Evolutionary conservation across 2,113 vertebrate genomes (phyloP), one percentile per base, ranked within the genome.

Genomic region (Pitta sordida): DNA sequence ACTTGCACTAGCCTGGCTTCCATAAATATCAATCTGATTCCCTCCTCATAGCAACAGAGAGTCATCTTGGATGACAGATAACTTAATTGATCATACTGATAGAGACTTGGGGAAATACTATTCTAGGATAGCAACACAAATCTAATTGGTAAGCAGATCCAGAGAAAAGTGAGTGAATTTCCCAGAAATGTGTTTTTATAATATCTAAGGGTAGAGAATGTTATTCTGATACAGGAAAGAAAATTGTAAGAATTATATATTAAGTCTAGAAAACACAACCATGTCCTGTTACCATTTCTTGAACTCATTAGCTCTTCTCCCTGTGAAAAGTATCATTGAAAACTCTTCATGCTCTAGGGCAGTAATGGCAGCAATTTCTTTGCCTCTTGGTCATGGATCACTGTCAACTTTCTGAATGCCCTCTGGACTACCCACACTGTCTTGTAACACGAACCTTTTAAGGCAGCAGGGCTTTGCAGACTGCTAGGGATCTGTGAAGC

Each of bases 121-220:
- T 82, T 94, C 80, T 79, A 96, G 86, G 87, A 76, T 8, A 76
- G 41, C 76, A 91, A 86, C 32, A 85, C 85, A 92, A 96, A 69
- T 67, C 32, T 68, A 34, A 27, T 62, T 20, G 81, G 93, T 53
- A 49, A 93, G 68, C 41, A 58, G 34, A 91, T 30, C 15, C 79
- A 92, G 67, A 81, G 83, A 68, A 94, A 94, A 87, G 71, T 43
- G 69, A 94, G 81, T 46, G 43, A 65, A 73, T 73, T 93, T 80
- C 87, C 82, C 67, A 83, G 95, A 96, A 84, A 68, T 7, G 52
- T 32, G 30, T 46, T 79, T 91, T 86, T 84, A 86, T 64, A 88
- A 69, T 81, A 92, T 86, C 95, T 83, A 94, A 89, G 15, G 34
- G 43, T 56, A 68, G n/a, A 49, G 27, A 92, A 58, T 68, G 46